Evolutionary conservation across 2,797 vertebrate species (phyloP).

Genomic region (Acanthurus leucopareius): DNA sequence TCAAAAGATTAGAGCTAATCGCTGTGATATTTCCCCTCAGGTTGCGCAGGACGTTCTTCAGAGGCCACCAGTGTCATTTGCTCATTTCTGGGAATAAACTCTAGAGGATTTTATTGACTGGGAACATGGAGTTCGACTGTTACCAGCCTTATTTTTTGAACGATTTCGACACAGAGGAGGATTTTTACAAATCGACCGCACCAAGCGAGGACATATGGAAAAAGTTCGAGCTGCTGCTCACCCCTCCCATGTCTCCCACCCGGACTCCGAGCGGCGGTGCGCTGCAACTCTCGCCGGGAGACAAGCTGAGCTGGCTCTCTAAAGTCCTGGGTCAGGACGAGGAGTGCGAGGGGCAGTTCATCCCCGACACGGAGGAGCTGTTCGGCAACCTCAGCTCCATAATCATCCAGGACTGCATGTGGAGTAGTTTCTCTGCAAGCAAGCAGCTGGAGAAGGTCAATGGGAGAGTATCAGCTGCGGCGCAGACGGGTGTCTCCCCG

Average conservation of each 20-base stretch:
- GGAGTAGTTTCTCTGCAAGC: conserved; percentile 94
- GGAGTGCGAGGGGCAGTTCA: conserved; percentile 81
- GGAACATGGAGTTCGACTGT: conserved; percentile 91
- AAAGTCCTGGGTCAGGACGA: conserved; percentile 87
- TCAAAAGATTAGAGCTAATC: conserved; percentile 33
- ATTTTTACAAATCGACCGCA: conserved; percentile 94
- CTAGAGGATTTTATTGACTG: conserved; percentile 47
- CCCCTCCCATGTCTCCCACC: conserved; percentile 91
- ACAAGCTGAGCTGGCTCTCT: conserved; percentile 83
- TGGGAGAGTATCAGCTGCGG: conserved; percentile 80
- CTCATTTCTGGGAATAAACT: conserved; percentile 68
- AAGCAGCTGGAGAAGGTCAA: conserved; percentile 93
- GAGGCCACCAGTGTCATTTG: conserved; percentile 30
- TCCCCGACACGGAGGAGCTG: conserved; percentile 83
- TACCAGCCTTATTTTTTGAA: conserved; percentile 94
- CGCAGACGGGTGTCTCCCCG: conserved; percentile 64
- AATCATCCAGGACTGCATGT: conserved; percentile 98
- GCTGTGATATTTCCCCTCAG: conserved; percentile 46
- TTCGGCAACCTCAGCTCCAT: conserved; percentile 93
- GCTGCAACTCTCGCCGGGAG: conserved; percentile 78
- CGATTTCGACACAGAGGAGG: conserved; percentile 89
- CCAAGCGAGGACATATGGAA: conserved; percentile 99
- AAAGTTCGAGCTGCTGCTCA: conserved; percentile 97
- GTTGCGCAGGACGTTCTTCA: conserved; percentile 46
- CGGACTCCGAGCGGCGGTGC: conserved; percentile 77